phyloP scores from a whole-genome alignment of 1,140 invertebrate genomes.

The Eurosta solidaginis region DNA sequence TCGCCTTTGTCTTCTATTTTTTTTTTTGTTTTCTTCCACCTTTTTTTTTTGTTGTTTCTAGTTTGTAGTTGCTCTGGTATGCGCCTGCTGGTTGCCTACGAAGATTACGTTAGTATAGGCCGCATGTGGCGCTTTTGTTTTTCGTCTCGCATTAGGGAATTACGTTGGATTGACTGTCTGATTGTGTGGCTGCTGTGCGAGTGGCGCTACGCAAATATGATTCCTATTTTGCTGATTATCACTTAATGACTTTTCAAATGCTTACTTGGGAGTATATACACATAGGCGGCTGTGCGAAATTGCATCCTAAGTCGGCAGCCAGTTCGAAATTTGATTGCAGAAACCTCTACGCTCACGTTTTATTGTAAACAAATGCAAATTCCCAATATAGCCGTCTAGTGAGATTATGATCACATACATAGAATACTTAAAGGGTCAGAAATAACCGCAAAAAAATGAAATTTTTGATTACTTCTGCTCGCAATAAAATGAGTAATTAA shows the following conservation, averaged over 20 bases:
- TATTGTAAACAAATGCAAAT: too few relatives aligned
- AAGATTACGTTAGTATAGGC: constrained; percentile 17
- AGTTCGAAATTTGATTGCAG: too few relatives aligned
- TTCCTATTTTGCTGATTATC: background rate
- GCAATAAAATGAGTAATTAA: too few relatives aligned
- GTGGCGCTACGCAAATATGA: background rate
- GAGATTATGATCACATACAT: too few relatives aligned
- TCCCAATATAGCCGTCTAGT: too few relatives aligned
- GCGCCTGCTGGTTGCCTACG: background rate
- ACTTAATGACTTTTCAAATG: constrained; percentile 13
- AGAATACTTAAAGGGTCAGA: too few relatives aligned
- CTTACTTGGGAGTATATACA: too few relatives aligned
- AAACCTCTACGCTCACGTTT: too few relatives aligned
- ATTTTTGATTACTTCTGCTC: too few relatives aligned
- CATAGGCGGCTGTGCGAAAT: too few relatives aligned
- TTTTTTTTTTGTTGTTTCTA: background rate
- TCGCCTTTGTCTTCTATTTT: background rate
- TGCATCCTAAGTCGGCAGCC: too few relatives aligned
- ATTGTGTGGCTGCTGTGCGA: constrained; percentile 13
- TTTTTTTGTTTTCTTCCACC: background rate
- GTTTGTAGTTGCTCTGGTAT: background rate
- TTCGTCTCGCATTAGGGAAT: background rate
- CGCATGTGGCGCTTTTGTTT: constrained; percentile 11
- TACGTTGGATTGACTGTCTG: background rate
- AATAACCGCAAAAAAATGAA: too few relatives aligned